These are phyloP conservation scores for Martes martes DNA, from an alignment of 2,113 vertebrate genomes.

Conservation along the genomic window DNA sequence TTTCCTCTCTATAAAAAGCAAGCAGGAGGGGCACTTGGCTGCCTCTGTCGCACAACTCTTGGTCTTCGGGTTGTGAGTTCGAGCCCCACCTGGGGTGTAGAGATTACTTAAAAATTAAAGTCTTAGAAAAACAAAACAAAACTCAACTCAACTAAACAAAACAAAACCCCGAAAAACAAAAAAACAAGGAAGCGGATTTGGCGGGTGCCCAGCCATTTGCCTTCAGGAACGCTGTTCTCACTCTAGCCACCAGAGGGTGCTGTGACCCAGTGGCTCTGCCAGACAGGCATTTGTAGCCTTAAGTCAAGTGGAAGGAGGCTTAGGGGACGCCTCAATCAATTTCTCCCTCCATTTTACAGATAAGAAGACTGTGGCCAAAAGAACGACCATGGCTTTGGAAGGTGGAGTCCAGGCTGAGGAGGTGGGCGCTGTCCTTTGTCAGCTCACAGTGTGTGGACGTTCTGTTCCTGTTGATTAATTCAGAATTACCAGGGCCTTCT, in stretches of 20 bases:
- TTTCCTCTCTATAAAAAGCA: neutral
- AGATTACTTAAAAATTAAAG: neutral
- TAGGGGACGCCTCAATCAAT: neutral
- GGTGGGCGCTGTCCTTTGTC: neutral
- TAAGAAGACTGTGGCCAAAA: neutral
- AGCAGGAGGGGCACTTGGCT: neutral
- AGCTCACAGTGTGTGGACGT: neutral
- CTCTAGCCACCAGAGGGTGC: neutral
- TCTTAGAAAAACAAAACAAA: neutral
- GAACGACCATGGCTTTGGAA: constrained; percentile 35
- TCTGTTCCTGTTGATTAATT: neutral
- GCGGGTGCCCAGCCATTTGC: neutral
- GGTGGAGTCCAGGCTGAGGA: neutral
- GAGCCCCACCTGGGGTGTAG: neutral
- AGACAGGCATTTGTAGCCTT: neutral
- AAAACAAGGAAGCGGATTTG: neutral
- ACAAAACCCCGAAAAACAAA: neutral
- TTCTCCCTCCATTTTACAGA: constrained; percentile 29
- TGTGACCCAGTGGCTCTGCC: neutral
- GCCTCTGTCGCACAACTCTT: neutral
- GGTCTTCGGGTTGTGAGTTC: neutral
- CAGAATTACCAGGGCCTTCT: neutral
- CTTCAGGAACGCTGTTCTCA: neutral
- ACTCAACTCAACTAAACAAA: neutral
- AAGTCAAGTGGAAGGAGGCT: neutral